Evolutionary conservation across 1,140 invertebrate species (phyloP).

Genomic region (Periplaneta americana): DNA sequence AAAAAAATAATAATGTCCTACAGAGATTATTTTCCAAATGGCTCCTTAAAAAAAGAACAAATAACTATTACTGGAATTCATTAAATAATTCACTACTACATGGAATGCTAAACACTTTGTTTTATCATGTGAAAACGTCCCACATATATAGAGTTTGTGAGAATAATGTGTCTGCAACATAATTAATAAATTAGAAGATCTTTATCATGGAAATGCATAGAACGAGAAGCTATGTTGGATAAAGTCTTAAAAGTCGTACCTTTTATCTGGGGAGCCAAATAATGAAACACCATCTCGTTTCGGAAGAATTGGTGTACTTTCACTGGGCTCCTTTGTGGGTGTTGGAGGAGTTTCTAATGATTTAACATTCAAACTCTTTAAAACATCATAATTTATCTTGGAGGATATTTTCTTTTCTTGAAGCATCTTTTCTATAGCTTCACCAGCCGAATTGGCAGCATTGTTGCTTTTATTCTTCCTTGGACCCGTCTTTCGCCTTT

Average conservation of each 20-base stretch:
- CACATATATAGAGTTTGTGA: no score
- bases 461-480: constrained; percentile 10
- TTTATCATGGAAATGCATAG: no score
- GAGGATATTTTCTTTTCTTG: constrained; percentile 91
- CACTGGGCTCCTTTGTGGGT: background rate
- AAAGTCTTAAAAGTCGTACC: background rate
- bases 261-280: background rate
- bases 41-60: no score
- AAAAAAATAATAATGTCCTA: no score
- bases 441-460: constrained; percentile 43
- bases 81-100: no score
- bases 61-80: no score
- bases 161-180: no score
- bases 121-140: no score
- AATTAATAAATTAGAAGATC: no score
- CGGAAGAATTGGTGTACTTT: background rate
- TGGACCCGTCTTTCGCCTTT: constrained; percentile 48
- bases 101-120: no score
- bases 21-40: no score
- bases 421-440: constrained; percentile 92
- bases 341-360: background rate
- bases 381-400: constrained; percentile 97
- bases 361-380: constrained; percentile 67
- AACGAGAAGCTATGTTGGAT: no score
- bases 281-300: background rate